A percentile compares a stretch with the other conserved stretches of the same genome.
Conservation (phyloP, 2,113 vertebrate genomes). For the Cinclus cinclus region DNA sequence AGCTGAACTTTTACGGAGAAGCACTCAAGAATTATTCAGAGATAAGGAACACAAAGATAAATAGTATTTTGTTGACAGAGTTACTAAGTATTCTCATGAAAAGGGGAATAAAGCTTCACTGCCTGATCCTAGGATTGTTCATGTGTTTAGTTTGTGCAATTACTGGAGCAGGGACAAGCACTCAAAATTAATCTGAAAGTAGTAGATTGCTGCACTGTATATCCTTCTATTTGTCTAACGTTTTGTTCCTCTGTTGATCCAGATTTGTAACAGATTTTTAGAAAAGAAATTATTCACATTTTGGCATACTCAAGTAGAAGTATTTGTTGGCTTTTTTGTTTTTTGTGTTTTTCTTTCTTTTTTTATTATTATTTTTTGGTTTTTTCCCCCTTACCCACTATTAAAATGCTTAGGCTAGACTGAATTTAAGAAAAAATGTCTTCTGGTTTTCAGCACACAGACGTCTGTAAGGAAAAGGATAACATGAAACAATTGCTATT, state of each 20-base stretch:
- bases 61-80: neutral
- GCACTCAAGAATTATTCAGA: neutral
- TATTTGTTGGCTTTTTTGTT: rapidly evolving
- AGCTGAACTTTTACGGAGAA: neutral
- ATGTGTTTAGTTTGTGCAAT: neutral
- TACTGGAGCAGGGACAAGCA: neutral
- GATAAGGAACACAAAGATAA: neutral
- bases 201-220: neutral
- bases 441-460: neutral
- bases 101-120: neutral
- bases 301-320: neutral
- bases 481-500: neutral
- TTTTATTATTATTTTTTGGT: too few species aligned
- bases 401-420: neutral
- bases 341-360: neutral
- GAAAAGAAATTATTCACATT: neutral
- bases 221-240: neutral
- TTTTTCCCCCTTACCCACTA: neutral
- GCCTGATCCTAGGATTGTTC: neutral
- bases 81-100: neutral
- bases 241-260: neutral
- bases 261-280: neutral
- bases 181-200: neutral
- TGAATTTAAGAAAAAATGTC: neutral
- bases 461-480: neutral